Evolutionary conservation across 2,888 invertebrate genomes (phyloP).

Genomic region (Anarsia innoxiella): DNA sequence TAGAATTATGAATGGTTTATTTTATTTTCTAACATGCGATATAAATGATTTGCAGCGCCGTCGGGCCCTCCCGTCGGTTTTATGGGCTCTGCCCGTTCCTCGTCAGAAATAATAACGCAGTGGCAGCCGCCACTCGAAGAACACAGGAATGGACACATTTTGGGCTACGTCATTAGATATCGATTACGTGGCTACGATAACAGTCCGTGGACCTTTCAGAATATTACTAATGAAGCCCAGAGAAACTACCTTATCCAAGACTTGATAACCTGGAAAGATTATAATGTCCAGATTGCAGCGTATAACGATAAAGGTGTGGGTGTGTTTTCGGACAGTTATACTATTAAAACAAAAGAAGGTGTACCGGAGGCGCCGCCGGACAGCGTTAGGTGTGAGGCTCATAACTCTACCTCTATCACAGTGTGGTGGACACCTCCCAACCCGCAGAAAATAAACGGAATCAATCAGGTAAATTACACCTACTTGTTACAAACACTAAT

Average conservation of each 20-base stretch:
- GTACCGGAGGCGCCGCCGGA: slow-evolving; percentile 95
- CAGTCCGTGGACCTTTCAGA: slow-evolving; percentile 93
- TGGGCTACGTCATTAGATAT: slow-evolving; percentile 95
- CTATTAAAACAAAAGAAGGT: slow-evolving; percentile 97
- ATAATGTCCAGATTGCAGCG: slow-evolving; percentile 96
- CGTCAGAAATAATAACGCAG: slow-evolving; percentile 96
- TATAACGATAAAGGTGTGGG: slow-evolving; percentile 98
- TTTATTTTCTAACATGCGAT: not conserved
- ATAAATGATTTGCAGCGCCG: slow-evolving; percentile 81
- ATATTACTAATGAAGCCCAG: slow-evolving; percentile 94
- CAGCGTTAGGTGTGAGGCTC: slow-evolving; percentile 82
- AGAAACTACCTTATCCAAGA: slow-evolving; percentile 92
- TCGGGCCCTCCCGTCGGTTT: slow-evolving; percentile 96
- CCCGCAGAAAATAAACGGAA: slow-evolving; percentile 98
- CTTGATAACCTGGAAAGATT: slow-evolving; percentile 98
- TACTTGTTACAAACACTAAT: not conserved
- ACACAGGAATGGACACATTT: slow-evolving; percentile 94
- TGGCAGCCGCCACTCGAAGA: slow-evolving; percentile 98
- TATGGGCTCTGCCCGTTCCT: slow-evolving; percentile 94
- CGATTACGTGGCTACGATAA: slow-evolving; percentile 93
- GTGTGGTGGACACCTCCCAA: slow-evolving; percentile 98
- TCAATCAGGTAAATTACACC: slow-evolving; percentile 88
- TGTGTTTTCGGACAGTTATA: slow-evolving; percentile 90
- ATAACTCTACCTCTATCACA: slow-evolving; percentile 89
- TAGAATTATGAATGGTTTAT: not conserved